phyloP scores from a whole-genome alignment of 2,888 invertebrate genomes.

The Macrostomum cliftonense region DNA sequence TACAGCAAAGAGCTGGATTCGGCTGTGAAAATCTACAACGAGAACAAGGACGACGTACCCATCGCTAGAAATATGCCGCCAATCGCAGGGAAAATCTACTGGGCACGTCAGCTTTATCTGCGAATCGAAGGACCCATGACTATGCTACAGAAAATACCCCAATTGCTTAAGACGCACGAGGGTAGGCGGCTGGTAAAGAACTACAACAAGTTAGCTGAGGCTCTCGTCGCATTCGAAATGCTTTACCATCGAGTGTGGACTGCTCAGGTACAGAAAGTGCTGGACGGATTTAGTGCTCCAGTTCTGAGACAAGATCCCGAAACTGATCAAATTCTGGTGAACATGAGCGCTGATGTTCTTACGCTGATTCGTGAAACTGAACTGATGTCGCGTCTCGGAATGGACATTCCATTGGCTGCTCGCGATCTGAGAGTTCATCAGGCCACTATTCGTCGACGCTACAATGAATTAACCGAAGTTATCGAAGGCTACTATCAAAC shows the following conservation, averaged over 20 bases:
- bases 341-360: slow-evolving; percentile 37
- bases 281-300: slow-evolving; percentile 30
- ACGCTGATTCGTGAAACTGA: slow-evolving; percentile 36
- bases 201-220: slow-evolving; percentile 36
- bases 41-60: slow-evolving; percentile 71
- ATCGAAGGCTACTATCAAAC: too few species aligned
- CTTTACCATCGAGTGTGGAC: slow-evolving; percentile 36
- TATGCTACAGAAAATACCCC: slow-evolving; percentile 28
- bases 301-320: slow-evolving; percentile 31
- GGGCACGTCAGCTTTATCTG: slow-evolving; percentile 35
- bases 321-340: slow-evolving; percentile 29
- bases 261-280: slow-evolving; percentile 33
- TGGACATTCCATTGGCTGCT: slow-evolving; percentile 34
- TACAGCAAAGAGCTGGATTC: slow-evolving; percentile 65
- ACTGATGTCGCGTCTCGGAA: slow-evolving; percentile 31
- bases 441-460: slow-evolving; percentile 29
- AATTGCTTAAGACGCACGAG: slow-evolving; percentile 24
- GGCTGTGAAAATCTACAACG: slow-evolving; percentile 64
- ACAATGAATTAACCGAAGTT: slow-evolving; percentile 15
- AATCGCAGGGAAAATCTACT: slow-evolving; percentile 49
- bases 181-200: slow-evolving; percentile 35
- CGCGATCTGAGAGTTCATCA: slow-evolving; percentile 29
- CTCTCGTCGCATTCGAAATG: slow-evolving; percentile 36
- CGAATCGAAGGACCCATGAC: slow-evolving; percentile 38
- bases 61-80: slow-evolving; percentile 72